Evolutionary conservation across 2,888 invertebrate species (phyloP).

Genomic region (Cephus rjabovi): DNA sequence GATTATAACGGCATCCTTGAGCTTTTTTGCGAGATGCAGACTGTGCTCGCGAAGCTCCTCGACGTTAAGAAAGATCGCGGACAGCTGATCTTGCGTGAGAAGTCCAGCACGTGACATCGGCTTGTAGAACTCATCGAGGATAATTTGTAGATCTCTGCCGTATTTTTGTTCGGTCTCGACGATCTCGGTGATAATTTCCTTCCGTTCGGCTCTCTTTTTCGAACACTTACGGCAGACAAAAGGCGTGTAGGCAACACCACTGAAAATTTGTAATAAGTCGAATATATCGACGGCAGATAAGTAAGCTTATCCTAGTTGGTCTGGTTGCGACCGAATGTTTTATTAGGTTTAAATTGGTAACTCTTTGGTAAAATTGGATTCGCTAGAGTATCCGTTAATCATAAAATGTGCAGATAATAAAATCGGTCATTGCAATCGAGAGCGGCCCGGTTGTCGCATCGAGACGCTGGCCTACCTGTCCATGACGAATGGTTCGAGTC

Average conservation of each 20-base stretch:
- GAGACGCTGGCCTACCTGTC: conserved; percentile 66
- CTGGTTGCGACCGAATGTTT: too few relatives aligned
- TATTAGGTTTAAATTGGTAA: too few relatives aligned
- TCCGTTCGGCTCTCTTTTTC: conserved; percentile 88
- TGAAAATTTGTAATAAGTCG: conserved; percentile 39
- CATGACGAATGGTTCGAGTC: conserved; percentile 80
- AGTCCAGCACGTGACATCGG: conserved; percentile 94
- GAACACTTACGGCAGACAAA: conserved; percentile 89
- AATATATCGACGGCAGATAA: conserved; percentile 2
- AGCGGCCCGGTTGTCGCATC: not conserved
- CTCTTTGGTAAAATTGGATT: too few relatives aligned
- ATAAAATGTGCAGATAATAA: not conserved
- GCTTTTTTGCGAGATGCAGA: conserved; percentile 84
- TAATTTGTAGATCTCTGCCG: conserved; percentile 91
- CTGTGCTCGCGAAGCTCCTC: conserved; percentile 92
- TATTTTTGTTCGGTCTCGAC: conserved; percentile 97
- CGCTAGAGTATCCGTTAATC: not conserved
- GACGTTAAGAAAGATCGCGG: conserved; percentile 92
- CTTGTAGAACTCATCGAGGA: conserved; percentile 91
- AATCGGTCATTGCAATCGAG: not conserved
- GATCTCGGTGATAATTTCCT: conserved; percentile 94
- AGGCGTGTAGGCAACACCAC: conserved; percentile 80
- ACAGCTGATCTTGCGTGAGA: conserved; percentile 89
- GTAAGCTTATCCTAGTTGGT: not conserved
- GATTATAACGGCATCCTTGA: conserved; percentile 88